A percentile compares a stretch with the other conserved stretches of the same genome.
These are phyloP conservation scores for Drosophila mimica DNA, from an alignment of 2,888 invertebrate species.

Conservation along the genomic window DNA sequence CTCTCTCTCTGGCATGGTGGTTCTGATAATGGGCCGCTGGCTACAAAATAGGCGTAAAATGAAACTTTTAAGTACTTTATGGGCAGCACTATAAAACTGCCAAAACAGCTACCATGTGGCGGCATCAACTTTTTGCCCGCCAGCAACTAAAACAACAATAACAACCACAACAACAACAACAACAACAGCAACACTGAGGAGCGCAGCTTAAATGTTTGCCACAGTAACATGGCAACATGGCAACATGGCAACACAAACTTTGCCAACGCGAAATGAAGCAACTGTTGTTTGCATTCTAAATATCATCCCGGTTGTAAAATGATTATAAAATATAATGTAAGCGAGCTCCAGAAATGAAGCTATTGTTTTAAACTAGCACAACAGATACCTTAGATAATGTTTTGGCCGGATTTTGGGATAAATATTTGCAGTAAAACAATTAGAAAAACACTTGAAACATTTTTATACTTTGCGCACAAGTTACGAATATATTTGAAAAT, in stretches of 20 bases:
- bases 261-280: slow-evolving; percentile 59
- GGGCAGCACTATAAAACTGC: slow-evolving; percentile 78
- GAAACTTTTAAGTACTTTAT: slow-evolving; percentile 83
- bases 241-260: slow-evolving; percentile 59
- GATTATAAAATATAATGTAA: slow-evolving; percentile 79
- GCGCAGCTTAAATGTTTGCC: slow-evolving; percentile 45
- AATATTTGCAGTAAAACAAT: slow-evolving; percentile 3
- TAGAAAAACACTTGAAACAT: not conserved
- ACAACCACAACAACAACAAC: slow-evolving; percentile 16
- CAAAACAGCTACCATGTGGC: slow-evolving; percentile 78
- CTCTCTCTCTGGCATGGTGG: slow-evolving; percentile 20
- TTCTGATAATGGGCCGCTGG: slow-evolving; percentile 71
- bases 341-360: slow-evolving; percentile 28
- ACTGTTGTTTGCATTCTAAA: slow-evolving; percentile 72
- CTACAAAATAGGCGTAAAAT: slow-evolving; percentile 81
- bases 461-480: too few species aligned
- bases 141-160: slow-evolving; percentile 65
- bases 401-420: slow-evolving; percentile 1
- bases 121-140: slow-evolving; percentile 60
- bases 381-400: slow-evolving; percentile 12
- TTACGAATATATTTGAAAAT: not conserved
- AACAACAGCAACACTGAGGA: slow-evolving; percentile 21
- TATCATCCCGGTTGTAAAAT: slow-evolving; percentile 79
- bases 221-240: slow-evolving; percentile 16
- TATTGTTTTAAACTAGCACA: slow-evolving; percentile 8